phyloP scores from a whole-genome alignment of 1,140 invertebrate genomes.

The Scaptomyza graminum region DNA sequence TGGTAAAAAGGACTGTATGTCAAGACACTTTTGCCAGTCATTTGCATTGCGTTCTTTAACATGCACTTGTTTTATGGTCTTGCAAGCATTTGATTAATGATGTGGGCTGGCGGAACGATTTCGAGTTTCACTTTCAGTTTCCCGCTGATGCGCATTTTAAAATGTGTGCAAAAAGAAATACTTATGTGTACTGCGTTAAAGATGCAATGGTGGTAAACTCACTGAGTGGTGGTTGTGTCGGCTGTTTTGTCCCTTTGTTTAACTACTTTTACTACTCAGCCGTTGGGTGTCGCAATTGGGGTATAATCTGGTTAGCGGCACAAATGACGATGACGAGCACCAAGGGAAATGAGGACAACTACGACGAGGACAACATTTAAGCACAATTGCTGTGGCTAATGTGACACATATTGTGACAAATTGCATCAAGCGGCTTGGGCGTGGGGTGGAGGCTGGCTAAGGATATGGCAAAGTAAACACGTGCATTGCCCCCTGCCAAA shows the following conservation, averaged over 20 bases:
- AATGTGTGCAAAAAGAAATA: constrained; percentile 58
- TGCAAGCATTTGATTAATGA: constrained; percentile 72
- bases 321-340: constrained; percentile 44
- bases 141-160: constrained; percentile 44
- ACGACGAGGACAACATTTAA: constrained; percentile 56
- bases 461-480: constrained; percentile 61
- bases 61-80: constrained; percentile 51
- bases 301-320: constrained; percentile 79
- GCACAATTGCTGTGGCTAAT: constrained; percentile 83
- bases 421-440: constrained; percentile 62
- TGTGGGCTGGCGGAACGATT: constrained; percentile 34
- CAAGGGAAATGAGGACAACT: constrained; percentile 35
- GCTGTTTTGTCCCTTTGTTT: constrained; percentile 44
- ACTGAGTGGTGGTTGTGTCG: constrained; percentile 36
- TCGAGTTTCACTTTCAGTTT: constrained; percentile 32
- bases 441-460: neutral
- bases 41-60: constrained; percentile 27
- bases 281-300: constrained; percentile 68
- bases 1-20: constrained; percentile 17
- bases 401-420: constrained; percentile 84
- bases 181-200: constrained; percentile 38
- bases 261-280: constrained; percentile 55
- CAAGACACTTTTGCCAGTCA: constrained; percentile 39
- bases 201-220: constrained; percentile 31
- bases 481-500: constrained; percentile 51